Evolutionary conservation across 1,140 invertebrate species (phyloP).

Genomic region (Tetramorium parvispinum): DNA sequence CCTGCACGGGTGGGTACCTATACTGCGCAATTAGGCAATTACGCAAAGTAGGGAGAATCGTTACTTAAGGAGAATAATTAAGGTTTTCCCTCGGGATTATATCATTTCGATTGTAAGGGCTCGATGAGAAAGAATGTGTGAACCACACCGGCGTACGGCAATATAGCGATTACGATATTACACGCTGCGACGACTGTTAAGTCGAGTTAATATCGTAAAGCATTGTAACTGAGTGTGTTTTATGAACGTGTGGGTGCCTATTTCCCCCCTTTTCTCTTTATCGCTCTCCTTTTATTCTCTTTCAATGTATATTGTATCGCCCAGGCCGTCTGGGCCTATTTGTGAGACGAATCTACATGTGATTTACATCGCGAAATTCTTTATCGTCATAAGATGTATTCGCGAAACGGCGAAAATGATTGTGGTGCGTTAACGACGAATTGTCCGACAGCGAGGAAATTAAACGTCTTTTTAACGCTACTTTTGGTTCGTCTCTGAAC

Average conservation of each 20-base stretch:
- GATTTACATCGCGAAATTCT: conserved; percentile 38
- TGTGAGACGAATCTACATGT: conserved; percentile 34
- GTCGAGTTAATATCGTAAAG: conserved; percentile 26
- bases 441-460: conserved; percentile 6
- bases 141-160: conserved; percentile 54
- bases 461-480: conserved; percentile 18
- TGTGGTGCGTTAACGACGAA: conserved; percentile 20
- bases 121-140: neutral
- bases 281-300: neutral
- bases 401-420: conserved; percentile 29
- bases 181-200: neutral
- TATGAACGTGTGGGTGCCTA: conserved; percentile 49
- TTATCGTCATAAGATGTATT: conserved; percentile 39
- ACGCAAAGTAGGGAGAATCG: conserved; percentile 44
- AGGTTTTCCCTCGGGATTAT: conserved; percentile 18
- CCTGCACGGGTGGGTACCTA: conserved; percentile 58
- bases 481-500: neutral
- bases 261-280: conserved; percentile 13
- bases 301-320: conserved; percentile 23
- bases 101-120: conserved; percentile 29
- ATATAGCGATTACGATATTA: conserved; percentile 63
- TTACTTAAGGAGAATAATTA: conserved; percentile 50
- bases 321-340: conserved; percentile 12
- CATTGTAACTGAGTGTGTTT: conserved; percentile 48
- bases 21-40: conserved; percentile 48